phyloP scores from a whole-genome alignment of 2,797 vertebrate genomes.

The Melanotaenia trifasciata region DNA sequence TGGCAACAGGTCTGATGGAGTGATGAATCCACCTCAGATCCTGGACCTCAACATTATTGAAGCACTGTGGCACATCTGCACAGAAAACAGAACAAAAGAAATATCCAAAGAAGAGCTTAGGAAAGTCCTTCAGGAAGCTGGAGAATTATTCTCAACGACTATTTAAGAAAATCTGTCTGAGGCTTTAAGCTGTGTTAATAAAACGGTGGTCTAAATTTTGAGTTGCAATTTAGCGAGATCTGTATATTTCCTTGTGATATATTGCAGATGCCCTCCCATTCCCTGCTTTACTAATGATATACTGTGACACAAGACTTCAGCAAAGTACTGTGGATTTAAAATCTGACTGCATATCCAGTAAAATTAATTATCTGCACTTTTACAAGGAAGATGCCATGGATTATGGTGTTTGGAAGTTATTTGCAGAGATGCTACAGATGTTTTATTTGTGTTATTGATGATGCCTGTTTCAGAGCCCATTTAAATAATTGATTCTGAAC shows the following conservation, averaged over 20 bases:
- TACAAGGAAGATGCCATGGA: neutral
- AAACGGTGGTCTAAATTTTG: neutral
- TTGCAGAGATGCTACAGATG: neutral
- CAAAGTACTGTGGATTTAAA: neutral
- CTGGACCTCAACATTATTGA: too few species aligned
- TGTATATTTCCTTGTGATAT: neutral
- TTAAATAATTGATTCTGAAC: slow-evolving; percentile 3
- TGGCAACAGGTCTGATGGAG: too few species aligned
- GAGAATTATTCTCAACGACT: too few species aligned
- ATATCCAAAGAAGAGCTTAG: too few species aligned
- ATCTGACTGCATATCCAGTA: neutral
- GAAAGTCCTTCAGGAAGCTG: too few species aligned
- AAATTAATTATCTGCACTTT: neutral
- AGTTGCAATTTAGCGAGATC: neutral
- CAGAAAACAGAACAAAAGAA: too few species aligned
- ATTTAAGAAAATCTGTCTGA: neutral
- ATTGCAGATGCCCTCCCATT: neutral
- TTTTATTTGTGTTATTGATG: neutral
- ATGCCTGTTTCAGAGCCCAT: neutral
- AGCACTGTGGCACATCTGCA: too few species aligned
- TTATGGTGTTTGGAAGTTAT: neutral
- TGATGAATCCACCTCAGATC: too few species aligned
- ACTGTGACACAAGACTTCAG: neutral
- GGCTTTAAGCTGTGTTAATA: neutral
- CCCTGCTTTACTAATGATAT: neutral